Evolutionary conservation across 2,888 invertebrate species (phyloP).

Genomic region (Argyresthia goedartella): DNA sequence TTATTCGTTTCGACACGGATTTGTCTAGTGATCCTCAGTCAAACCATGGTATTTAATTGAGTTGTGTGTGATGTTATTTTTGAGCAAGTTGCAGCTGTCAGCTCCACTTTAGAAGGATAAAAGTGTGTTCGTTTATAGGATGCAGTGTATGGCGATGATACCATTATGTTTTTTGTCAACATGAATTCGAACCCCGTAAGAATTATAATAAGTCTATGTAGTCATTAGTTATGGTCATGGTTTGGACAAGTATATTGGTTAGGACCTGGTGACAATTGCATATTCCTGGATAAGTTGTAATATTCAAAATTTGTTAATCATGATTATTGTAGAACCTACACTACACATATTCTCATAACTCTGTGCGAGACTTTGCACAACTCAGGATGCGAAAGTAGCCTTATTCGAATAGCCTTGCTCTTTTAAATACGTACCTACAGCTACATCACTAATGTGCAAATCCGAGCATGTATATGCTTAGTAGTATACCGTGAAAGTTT

Average conservation of each 20-base stretch:
- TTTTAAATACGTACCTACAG: constrained; percentile 26
- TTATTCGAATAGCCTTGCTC: constrained; percentile 25
- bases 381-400: constrained; percentile 30
- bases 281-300: too few species aligned
- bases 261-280: too few species aligned
- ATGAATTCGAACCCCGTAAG: too few species aligned
- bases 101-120: constrained; percentile 30
- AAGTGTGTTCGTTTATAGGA: neutral
- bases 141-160: neutral
- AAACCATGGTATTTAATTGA: neutral
- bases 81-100: constrained; percentile 39
- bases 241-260: too few species aligned
- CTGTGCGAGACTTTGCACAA: constrained; percentile 3
- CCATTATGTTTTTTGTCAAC: constrained; percentile 12
- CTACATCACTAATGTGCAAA: constrained; percentile 32
- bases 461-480: constrained; percentile 42
- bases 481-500: constrained; percentile 55
- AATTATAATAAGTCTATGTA: too few species aligned
- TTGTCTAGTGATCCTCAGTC: constrained; percentile 4
- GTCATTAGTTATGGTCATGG: too few species aligned
- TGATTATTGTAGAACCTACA: too few species aligned
- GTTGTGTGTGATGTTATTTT: constrained; percentile 12
- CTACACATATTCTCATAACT: too few species aligned
- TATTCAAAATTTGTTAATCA: too few species aligned
- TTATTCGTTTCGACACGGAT: constrained; percentile 22